phyloP scores from a whole-genome alignment of 2,797 vertebrate genomes.

The Schizothorax lantsangensis region DNA sequence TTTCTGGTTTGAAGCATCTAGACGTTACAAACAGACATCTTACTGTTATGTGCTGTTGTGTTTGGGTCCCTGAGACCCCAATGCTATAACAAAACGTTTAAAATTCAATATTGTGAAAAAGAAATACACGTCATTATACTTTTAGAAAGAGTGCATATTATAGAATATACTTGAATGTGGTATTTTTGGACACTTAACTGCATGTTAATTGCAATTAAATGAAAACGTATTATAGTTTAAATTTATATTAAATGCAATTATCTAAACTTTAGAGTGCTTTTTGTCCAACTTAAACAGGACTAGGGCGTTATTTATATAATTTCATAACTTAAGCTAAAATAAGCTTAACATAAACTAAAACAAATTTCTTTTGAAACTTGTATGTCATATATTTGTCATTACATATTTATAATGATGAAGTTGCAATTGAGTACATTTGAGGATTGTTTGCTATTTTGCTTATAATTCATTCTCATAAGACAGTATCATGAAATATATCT shows the following conservation, averaged over 20 bases:
- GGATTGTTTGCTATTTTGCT: neutral
- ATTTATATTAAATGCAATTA: neutral
- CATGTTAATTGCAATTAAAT: neutral
- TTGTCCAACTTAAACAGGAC: neutral
- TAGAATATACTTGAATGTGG: neutral
- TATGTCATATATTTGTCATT: neutral
- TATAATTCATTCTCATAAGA: neutral
- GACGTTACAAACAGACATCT: neutral
- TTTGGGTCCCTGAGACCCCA: neutral
- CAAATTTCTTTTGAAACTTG: too few species aligned
- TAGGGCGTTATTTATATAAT: too few species aligned
- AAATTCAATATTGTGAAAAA: neutral
- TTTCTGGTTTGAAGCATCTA: conserved; percentile 7
- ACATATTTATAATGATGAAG: neutral
- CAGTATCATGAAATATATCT: neutral
- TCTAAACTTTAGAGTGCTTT: neutral
- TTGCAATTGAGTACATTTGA: neutral
- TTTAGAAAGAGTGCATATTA: neutral
- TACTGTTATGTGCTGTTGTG: neutral
- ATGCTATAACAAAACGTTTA: neutral
- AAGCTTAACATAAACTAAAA: too few species aligned
- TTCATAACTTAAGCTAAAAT: neutral
- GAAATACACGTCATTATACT: neutral
- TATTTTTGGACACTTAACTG: neutral
- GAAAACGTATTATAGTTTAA: neutral